Base-by-base conservation (phyloP, 2,797 vertebrate species). In the Graptemys geographica region DNA sequence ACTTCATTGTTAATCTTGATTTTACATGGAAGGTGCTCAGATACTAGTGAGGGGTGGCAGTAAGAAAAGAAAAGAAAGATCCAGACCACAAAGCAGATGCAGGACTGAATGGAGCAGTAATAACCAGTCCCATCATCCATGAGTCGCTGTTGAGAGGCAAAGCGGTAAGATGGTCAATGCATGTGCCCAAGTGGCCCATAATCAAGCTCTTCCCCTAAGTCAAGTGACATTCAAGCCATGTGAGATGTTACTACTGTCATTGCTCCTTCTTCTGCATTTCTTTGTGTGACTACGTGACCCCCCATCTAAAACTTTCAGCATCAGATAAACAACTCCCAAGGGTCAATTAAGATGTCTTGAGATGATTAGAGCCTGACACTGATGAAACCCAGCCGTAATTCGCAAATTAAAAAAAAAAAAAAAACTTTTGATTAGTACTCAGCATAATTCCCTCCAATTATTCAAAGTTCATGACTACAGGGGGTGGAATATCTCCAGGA, bases 361-460 rank as follows among this genome's bases (percentile, higher is more conserved):
- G 98, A 98, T 98, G 98, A 98, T 98, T 98, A 98, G 98, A 98
- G 97, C 98, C 98, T 98, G 98, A 98, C 98, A 98, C 98, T 98
- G 98, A 98, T 98, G 98, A 98, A 98, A 97, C 98, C 97, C 97
- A 98, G 98, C 97, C 98, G 98, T 98, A 98, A 98, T 98, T 98
- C 98, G 98, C 98, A 98, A 98, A 98, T 98, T 97, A 96, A 97
- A 98, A 98, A 98, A 97, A 94, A 97, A 47, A 47, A 47, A 47
- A 98, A 97, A 96, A 28, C 97, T 98, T 98, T 98, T 98, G 98
- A 98, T 98, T 98, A 98, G 98, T 98, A 98, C 98, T 98, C 98
- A 98, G 98, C 98, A 98, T 98, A 98, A 98, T 98, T 98, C 98
- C 97, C 97, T 98, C 98, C 98, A 98, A 98, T 98, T 98, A 98